These are phyloP conservation scores for Salvelinus fontinalis DNA, from an alignment of 2,113 vertebrate species.

Conservation along the genomic window DNA sequence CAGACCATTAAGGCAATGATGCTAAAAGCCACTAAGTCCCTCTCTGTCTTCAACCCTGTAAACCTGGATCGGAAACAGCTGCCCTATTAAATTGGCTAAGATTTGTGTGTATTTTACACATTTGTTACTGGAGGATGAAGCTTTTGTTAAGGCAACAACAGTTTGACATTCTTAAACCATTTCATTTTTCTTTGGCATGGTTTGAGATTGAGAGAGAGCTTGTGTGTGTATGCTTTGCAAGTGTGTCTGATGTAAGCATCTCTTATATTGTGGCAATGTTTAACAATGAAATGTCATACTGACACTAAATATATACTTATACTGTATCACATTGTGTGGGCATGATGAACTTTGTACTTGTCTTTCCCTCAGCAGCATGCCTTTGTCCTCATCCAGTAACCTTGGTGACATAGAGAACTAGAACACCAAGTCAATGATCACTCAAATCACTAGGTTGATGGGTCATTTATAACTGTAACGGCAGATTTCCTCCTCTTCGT, in stretches of 20 bases:
- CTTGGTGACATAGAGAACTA: not conserved
- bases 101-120: not conserved
- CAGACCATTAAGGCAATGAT: constrained; percentile 38
- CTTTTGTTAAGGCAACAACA: too few species aligned
- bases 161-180: not conserved
- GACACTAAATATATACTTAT: not conserved
- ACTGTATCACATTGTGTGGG: constrained; percentile 4
- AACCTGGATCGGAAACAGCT: constrained; percentile 39
- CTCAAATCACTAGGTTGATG: too few species aligned
- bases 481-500: too few species aligned
- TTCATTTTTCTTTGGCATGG: not conserved
- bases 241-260: too few species aligned
- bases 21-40: constrained; percentile 47
- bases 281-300: constrained; percentile 29
- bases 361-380: constrained; percentile 2
- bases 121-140: too few species aligned
- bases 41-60: constrained; percentile 21
- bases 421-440: not conserved
- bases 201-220: too few species aligned
- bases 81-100: not conserved
- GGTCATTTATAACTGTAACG: too few species aligned
- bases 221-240: too few species aligned
- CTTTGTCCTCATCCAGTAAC: not conserved
- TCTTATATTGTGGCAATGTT: constrained; percentile 27
- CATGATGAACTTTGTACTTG: constrained; percentile 35